phyloP scores from a whole-genome alignment of 1,140 invertebrate genomes.

The Mylabris phalerata region DNA sequence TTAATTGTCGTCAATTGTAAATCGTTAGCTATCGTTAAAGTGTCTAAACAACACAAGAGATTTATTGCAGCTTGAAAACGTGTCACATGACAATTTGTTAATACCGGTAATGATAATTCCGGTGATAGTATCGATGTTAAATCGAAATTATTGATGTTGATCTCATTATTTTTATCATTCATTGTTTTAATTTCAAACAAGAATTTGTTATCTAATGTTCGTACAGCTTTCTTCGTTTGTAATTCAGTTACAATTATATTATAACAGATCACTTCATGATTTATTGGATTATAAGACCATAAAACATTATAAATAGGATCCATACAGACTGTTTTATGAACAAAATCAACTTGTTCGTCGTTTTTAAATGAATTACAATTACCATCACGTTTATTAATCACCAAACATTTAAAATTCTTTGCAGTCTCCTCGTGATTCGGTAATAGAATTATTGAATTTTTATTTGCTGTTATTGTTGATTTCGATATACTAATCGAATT shows the following conservation, averaged over 20 bases:
- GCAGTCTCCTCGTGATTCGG: slow-evolving; percentile 60
- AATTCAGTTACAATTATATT: slow-evolving; percentile 71
- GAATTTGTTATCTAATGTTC: slow-evolving; percentile 16
- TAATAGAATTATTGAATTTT: slow-evolving; percentile 72
- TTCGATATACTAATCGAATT: slow-evolving; percentile 79
- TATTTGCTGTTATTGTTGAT: slow-evolving; percentile 83
- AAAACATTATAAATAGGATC: slow-evolving; percentile 84
- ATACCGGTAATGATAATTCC: slow-evolving; percentile 72
- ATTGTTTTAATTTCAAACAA: slow-evolving; percentile 22
- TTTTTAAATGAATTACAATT: slow-evolving; percentile 74
- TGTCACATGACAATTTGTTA: slow-evolving; percentile 62
- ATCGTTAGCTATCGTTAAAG: slow-evolving; percentile 74
- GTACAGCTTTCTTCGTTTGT: slow-evolving; percentile 23
- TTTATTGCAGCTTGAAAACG: slow-evolving; percentile 82
- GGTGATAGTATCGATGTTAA: slow-evolving; percentile 59
- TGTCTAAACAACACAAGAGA: slow-evolving; percentile 83
- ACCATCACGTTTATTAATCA: slow-evolving; percentile 79
- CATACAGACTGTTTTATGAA: slow-evolving; percentile 66
- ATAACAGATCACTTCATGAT: slow-evolving; percentile 68
- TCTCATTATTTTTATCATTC: slow-evolving; percentile 7
- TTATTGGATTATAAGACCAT: slow-evolving; percentile 71
- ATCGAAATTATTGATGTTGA: slow-evolving; percentile 12
- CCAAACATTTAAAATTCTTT: slow-evolving; percentile 69
- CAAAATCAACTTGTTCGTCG: slow-evolving; percentile 71
- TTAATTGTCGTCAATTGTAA: slow-evolving; percentile 49